Conservation (phyloP, 2,888 invertebrate genomes). For the Cheilosia urbana region DNA sequence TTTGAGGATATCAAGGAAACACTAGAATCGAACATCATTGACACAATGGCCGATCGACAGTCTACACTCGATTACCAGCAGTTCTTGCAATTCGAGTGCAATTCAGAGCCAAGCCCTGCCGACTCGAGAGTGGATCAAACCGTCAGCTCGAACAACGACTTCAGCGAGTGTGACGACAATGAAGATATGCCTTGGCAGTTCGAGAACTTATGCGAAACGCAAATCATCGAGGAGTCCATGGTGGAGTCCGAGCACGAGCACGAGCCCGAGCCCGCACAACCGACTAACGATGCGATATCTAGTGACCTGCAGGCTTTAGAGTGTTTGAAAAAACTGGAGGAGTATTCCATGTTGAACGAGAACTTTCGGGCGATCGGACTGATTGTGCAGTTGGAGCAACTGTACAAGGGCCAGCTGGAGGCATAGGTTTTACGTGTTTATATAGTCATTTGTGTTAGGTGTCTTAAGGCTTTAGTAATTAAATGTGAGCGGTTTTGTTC, state of each 20-base stretch:
- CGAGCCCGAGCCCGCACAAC: neutral
- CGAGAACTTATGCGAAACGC: conserved; percentile 30
- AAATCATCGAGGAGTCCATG: neutral
- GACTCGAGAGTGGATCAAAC: conserved; percentile 19
- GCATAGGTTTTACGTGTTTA: conserved; percentile 16
- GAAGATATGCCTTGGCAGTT: conserved; percentile 10
- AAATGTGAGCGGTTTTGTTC: neutral
- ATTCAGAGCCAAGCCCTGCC: neutral
- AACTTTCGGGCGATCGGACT: conserved; percentile 82
- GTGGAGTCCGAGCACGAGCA: neutral
- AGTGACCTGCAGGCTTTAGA: conserved; percentile 78
- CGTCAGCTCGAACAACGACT: conserved; percentile 40
- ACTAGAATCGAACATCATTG: conserved; percentile 6
- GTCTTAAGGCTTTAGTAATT: neutral
- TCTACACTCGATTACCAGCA: conserved; percentile 4
- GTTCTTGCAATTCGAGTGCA: neutral
- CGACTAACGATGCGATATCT: conserved; percentile 72
- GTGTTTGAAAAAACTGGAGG: conserved; percentile 80
- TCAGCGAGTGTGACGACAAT: conserved; percentile 22
- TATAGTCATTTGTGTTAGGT: neutral
- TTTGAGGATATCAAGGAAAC: conserved; percentile 52
- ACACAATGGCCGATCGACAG: neutral
- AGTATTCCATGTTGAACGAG: conserved; percentile 81
- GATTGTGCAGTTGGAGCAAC: conserved; percentile 80
- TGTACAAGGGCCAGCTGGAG: conserved; percentile 77